phyloP scores from a whole-genome alignment of 2,888 invertebrate genomes.

The Pyrrhia umbra region DNA sequence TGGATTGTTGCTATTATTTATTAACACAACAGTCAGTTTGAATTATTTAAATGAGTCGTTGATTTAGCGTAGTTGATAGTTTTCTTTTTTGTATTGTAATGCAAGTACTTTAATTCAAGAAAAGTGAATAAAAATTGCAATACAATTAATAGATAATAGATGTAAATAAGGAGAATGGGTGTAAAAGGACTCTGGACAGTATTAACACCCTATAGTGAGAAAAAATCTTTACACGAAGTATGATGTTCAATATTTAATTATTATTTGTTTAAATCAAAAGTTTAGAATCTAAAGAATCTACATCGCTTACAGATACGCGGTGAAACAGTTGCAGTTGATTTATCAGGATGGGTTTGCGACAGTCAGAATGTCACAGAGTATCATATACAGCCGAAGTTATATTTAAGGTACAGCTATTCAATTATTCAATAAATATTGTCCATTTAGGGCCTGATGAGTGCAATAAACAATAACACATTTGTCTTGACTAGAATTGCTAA shows the following conservation, averaged over 20 bases:
- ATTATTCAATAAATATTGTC: no score
- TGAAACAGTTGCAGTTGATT: constrained; percentile 96
- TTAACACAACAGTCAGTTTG: neutral
- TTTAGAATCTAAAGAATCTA: neutral
- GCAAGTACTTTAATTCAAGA: neutral
- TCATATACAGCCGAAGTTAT: constrained; percentile 93
- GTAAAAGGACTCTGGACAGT: constrained; percentile 96
- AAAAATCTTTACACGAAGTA: constrained; percentile 94
- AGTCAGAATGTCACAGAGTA: constrained; percentile 94
- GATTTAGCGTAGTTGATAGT: no score
- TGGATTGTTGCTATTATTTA: neutral
- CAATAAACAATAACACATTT: no score
- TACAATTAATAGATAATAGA: no score
- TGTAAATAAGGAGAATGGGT: constrained; percentile 92
- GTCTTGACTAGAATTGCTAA: no score
- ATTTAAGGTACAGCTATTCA: constrained; percentile 93
- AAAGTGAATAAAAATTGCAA: neutral
- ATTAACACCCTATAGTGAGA: constrained; percentile 94
- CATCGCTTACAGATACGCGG: constrained; percentile 88
- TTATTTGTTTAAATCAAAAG: no score
- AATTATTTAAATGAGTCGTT: no score
- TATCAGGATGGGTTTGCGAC: constrained; percentile 98
- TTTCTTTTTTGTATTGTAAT: no score
- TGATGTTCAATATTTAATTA: constrained; percentile 32
- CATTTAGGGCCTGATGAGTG: no score